Evolutionary conservation across 1,140 invertebrate species (phyloP).

Genomic region (Drosophila melanica): DNA sequence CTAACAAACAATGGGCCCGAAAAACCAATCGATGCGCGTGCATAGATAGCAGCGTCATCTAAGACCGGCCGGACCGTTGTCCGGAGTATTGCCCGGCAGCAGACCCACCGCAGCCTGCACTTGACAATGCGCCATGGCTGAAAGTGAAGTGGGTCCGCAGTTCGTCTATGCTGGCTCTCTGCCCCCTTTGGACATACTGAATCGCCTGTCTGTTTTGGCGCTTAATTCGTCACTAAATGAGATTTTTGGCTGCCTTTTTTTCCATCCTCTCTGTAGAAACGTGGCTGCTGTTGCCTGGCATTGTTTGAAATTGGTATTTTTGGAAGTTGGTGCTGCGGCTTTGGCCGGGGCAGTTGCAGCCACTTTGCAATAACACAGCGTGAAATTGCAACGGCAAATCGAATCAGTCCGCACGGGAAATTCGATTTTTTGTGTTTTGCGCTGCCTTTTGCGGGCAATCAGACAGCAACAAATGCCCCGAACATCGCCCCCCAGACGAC

Average conservation of each 20-base stretch:
- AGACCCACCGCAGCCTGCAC: constrained; percentile 43
- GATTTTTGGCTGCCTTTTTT: constrained; percentile 60
- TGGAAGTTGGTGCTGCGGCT: constrained; percentile 42
- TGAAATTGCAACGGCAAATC: constrained; percentile 84
- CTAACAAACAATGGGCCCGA: constrained; percentile 38
- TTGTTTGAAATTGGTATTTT: constrained; percentile 44
- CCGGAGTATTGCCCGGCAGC: constrained; percentile 15
- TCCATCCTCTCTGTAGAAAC: constrained; percentile 20
- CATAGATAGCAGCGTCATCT: constrained; percentile 72
- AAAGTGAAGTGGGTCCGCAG: constrained; percentile 22
- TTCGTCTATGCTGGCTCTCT: constrained; percentile 16
- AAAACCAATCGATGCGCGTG: constrained; percentile 71
- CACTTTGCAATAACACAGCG: constrained; percentile 84
- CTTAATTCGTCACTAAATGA: constrained; percentile 84
- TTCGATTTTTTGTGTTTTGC: constrained; percentile 70
- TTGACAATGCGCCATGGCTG: constrained; percentile 54
- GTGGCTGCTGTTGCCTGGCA: constrained; percentile 30
- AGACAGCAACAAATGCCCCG: constrained; percentile 72
- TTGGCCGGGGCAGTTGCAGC: constrained; percentile 63
- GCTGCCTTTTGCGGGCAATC: constrained; percentile 72
- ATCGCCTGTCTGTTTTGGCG: constrained; percentile 79
- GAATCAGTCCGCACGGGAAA: constrained; percentile 83
- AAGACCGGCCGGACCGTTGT: constrained; percentile 24
- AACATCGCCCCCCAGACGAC: constrained; percentile 34
- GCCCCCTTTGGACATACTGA: constrained; percentile 53